Conservation (phyloP, 2,888 invertebrate species). For the Folsomia manolachei region DNA sequence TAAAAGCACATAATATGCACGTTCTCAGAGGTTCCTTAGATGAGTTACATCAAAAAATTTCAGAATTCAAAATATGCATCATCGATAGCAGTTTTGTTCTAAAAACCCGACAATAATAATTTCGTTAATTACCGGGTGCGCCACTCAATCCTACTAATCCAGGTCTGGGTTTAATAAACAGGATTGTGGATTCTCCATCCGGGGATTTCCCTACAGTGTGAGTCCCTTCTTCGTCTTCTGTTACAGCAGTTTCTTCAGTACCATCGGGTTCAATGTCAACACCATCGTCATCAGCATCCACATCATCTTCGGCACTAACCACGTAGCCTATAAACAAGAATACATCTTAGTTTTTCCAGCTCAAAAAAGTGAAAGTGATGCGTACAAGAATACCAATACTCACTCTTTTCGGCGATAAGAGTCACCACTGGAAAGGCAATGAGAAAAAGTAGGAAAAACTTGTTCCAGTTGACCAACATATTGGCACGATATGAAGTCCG, state of each 20-base stretch:
- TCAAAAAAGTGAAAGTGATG: neutral
- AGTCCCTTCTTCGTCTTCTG: slow-evolving; percentile 63
- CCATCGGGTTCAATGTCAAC: slow-evolving; percentile 53
- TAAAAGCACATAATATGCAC: neutral
- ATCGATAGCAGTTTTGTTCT: slow-evolving; percentile 1
- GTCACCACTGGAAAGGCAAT: slow-evolving; percentile 49
- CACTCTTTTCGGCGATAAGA: slow-evolving; percentile 44
- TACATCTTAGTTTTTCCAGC: neutral
- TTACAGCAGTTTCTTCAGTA: slow-evolving; percentile 54
- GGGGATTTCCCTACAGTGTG: slow-evolving; percentile 67
- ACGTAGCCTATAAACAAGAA: slow-evolving; percentile 30
- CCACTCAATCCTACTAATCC: slow-evolving; percentile 47
- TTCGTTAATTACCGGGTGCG: slow-evolving; percentile 39
- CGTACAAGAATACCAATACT: slow-evolving; percentile 17
- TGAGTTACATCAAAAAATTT: slow-evolving; percentile 32
- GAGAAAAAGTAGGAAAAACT: slow-evolving; percentile 44
- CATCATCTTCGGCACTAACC: slow-evolving; percentile 55
- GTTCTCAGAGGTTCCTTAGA: slow-evolving; percentile 48
- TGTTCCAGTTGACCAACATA: slow-evolving; percentile 30
- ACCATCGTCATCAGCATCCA: slow-evolving; percentile 62
- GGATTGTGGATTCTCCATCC: slow-evolving; percentile 84
- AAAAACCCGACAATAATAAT: neutral
- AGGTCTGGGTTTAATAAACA: slow-evolving; percentile 74
- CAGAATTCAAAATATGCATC: slow-evolving; percentile 42
- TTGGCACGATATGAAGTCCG: neutral